These are phyloP conservation scores for Hemichromis elongatus DNA, from an alignment of 2,113 vertebrate species.

Conservation along the genomic window DNA sequence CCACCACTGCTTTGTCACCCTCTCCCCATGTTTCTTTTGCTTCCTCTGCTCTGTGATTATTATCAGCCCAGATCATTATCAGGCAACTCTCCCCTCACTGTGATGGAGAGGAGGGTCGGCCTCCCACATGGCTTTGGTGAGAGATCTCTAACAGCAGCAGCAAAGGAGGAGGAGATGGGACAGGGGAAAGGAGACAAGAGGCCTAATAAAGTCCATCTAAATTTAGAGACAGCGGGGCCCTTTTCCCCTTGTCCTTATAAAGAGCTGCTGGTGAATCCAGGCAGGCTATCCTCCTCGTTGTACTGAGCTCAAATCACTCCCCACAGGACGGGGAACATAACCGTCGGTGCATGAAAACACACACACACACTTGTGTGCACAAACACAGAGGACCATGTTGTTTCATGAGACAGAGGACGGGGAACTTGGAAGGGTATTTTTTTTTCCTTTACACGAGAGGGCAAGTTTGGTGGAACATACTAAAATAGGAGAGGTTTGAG, in stretches of 20 bases:
- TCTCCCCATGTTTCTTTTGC: constrained; percentile 23
- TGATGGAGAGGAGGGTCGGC: constrained; percentile 42
- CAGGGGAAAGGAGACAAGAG: constrained; percentile 53
- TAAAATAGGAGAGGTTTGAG: constrained; percentile 70
- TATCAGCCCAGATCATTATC: constrained; percentile 64
- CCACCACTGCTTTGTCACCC: constrained; percentile 39
- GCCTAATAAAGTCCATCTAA: constrained; percentile 73
- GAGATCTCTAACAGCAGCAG: constrained; percentile 55
- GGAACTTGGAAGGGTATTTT: constrained; percentile 27
- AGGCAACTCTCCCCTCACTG: constrained; percentile 36
- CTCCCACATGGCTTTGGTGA: constrained; percentile 58
- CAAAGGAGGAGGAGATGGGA: constrained; percentile 5
- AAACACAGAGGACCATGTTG: constrained; percentile 12
- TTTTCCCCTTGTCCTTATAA: constrained; percentile 75
- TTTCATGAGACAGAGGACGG: constrained; percentile 28
- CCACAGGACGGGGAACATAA: constrained; percentile 47
- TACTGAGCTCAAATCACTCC: constrained; percentile 45
- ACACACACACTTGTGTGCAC: constrained; percentile 16
- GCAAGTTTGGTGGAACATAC: constrained; percentile 54
- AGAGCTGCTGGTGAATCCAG: constrained; percentile 69
- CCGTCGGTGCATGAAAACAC: constrained; percentile 33
- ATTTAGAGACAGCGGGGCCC: constrained; percentile 67
- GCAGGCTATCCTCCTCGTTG: constrained; percentile 37
- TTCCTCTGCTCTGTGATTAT: constrained; percentile 54
- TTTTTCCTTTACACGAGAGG: constrained; percentile 35